A percentile compares a stretch with the other conserved stretches of the same genome.
Evolutionary conservation across 2,888 invertebrate genomes (phyloP).

Genomic region (Pachycephus smyrnensis): DNA sequence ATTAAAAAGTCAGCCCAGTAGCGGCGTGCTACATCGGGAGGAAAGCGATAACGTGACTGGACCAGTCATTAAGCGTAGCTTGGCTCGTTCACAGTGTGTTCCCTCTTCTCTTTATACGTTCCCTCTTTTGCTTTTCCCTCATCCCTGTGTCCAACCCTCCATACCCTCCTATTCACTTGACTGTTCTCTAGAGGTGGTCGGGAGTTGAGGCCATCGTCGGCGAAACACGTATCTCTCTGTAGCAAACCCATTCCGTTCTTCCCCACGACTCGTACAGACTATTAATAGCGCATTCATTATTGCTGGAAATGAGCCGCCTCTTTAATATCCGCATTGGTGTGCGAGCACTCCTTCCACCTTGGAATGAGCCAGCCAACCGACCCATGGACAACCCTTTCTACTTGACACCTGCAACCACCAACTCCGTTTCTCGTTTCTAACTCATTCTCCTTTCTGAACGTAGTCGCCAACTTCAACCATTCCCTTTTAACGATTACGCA

Average conservation of each 20-base stretch:
- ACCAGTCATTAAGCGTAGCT: slow-evolving; percentile 57
- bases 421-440: not conserved
- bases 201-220: not conserved
- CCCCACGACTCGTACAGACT: slow-evolving; percentile 37
- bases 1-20: slow-evolving; percentile 54
- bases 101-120: slow-evolving; percentile 23
- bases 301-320: slow-evolving; percentile 64
- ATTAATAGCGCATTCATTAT: slow-evolving; percentile 65
- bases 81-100: slow-evolving; percentile 19
- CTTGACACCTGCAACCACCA: slow-evolving; percentile 16
- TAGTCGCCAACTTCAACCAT: not conserved
- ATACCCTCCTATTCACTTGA: not conserved
- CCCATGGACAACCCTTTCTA: slow-evolving; percentile 4
- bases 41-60: slow-evolving; percentile 64
- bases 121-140: slow-evolving; percentile 27
- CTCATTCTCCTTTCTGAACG: not conserved
- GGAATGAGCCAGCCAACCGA: not conserved
- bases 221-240: slow-evolving; percentile 31
- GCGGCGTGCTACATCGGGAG: slow-evolving; percentile 63
- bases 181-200: not conserved
- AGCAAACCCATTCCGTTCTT: slow-evolving; percentile 31
- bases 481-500: not conserved
- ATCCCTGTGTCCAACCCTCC: slow-evolving; percentile 14
- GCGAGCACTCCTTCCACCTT: not conserved
- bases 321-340: slow-evolving; percentile 61